Percentiles rank a stretch among this genome's conserved stretches.
Conservation (phyloP, 2,113 vertebrate species). For the Anser cygnoides region DNA sequence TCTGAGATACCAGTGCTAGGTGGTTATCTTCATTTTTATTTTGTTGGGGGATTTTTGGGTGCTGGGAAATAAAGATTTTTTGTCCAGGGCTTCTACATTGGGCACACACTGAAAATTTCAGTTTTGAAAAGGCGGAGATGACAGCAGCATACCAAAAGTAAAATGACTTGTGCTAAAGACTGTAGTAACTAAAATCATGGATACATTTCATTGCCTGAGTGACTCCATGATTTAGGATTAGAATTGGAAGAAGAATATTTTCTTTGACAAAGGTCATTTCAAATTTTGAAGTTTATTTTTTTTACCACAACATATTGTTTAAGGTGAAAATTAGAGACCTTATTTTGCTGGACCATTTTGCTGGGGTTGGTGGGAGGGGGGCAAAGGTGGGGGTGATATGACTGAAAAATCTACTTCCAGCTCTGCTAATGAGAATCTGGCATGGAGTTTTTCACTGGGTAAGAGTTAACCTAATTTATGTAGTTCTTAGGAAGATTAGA, state of each 20-base stretch:
- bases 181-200: neutral
- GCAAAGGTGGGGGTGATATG: neutral
- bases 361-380: neutral
- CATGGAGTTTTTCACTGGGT: neutral
- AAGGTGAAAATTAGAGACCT: neutral
- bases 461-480: neutral
- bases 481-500: neutral
- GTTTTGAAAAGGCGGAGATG: neutral
- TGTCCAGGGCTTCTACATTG: neutral
- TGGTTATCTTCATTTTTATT: neutral
- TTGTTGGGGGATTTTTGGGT: neutral
- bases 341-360: neutral
- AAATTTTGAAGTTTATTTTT: neutral
- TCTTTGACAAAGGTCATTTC: neutral
- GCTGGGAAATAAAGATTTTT: neutral
- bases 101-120: neutral
- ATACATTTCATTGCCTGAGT: neutral
- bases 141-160: neutral
- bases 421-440: neutral
- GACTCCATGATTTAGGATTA: neutral
- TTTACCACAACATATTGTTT: neutral
- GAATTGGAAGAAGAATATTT: neutral
- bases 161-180: neutral
- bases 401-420: neutral
- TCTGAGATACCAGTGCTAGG: neutral